Evolutionary conservation across 2,888 invertebrate species (phyloP).

Genomic region (Himalopsyche tibetana): DNA sequence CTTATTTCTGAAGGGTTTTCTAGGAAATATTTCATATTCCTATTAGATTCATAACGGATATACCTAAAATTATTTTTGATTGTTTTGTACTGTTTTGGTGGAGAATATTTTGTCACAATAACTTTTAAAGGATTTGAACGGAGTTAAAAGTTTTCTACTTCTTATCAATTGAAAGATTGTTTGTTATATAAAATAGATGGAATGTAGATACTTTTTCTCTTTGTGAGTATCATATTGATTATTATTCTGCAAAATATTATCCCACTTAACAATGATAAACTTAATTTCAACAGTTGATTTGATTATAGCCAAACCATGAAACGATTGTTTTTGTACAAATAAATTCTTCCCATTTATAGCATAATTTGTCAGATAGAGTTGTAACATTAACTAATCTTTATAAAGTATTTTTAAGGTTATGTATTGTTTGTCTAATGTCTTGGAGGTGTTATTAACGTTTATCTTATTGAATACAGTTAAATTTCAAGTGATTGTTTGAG

Average conservation of each 20-base stretch:
- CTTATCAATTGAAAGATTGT: too few relatives aligned
- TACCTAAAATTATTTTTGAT: neutral
- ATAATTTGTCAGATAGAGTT: conserved; percentile 38
- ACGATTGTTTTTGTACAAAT: conserved; percentile 41
- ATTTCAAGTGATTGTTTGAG: neutral
- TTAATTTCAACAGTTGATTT: neutral
- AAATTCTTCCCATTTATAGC: conserved; percentile 40
- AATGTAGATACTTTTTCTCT: too few relatives aligned
- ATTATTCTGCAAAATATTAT: neutral
- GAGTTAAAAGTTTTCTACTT: neutral
- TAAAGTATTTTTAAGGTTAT: conserved; percentile 29
- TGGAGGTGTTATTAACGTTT: conserved; percentile 38
- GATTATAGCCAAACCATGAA: conserved; percentile 33
- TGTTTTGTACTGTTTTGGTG: neutral
- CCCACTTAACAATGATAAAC: neutral
- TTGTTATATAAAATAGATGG: too few relatives aligned
- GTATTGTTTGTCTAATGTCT: conserved; percentile 36
- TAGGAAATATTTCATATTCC: neutral
- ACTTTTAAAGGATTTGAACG: neutral
- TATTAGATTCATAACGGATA: neutral
- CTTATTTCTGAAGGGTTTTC: neutral
- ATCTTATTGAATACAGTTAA: conserved; percentile 41
- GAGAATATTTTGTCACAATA: conserved; percentile 15
- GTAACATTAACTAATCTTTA: conserved; percentile 28
- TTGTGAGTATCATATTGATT: too few relatives aligned